Conservation (phyloP, 2,797 vertebrate genomes). For the Tympanoctomys barrerae region DNA sequence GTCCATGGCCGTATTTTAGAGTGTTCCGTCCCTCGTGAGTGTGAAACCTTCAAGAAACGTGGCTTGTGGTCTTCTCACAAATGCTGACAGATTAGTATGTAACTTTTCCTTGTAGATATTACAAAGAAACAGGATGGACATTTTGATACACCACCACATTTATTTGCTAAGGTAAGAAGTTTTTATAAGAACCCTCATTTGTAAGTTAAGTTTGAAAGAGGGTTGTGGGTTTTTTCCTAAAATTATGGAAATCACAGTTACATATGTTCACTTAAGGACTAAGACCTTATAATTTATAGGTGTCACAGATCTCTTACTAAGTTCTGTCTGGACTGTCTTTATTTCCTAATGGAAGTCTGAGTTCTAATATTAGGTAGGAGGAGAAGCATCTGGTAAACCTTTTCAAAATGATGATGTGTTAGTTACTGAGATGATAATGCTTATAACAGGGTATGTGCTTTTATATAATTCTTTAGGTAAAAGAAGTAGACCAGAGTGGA, state of each 20-base stretch:
- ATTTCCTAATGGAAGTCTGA: slow-evolving; percentile 44
- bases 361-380: slow-evolving; percentile 62
- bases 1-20: slow-evolving; percentile 71
- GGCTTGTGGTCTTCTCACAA: slow-evolving; percentile 74
- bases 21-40: slow-evolving; percentile 71
- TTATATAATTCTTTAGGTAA: slow-evolving; percentile 91
- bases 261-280: slow-evolving; percentile 73
- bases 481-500: slow-evolving; percentile 96
- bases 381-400: slow-evolving; percentile 50
- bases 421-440: slow-evolving; percentile 34
- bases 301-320: slow-evolving; percentile 66
- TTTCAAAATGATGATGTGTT: slow-evolving; percentile 56
- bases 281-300: slow-evolving; percentile 68
- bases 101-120: slow-evolving; percentile 91
- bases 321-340: slow-evolving; percentile 64
- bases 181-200: slow-evolving; percentile 75
- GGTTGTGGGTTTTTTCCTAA: slow-evolving; percentile 77
- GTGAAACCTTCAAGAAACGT: slow-evolving; percentile 75
- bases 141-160: slow-evolving; percentile 94
- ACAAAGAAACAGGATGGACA: slow-evolving; percentile 97
- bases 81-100: slow-evolving; percentile 76
- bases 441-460: slow-evolving; percentile 70
- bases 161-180: slow-evolving; percentile 95
- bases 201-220: slow-evolving; percentile 75
- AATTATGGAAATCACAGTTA: slow-evolving; percentile 72